These are phyloP conservation scores for Kobus ellipsiprymnus DNA, from an alignment of 2,113 vertebrate species.

Conservation along the genomic window DNA sequence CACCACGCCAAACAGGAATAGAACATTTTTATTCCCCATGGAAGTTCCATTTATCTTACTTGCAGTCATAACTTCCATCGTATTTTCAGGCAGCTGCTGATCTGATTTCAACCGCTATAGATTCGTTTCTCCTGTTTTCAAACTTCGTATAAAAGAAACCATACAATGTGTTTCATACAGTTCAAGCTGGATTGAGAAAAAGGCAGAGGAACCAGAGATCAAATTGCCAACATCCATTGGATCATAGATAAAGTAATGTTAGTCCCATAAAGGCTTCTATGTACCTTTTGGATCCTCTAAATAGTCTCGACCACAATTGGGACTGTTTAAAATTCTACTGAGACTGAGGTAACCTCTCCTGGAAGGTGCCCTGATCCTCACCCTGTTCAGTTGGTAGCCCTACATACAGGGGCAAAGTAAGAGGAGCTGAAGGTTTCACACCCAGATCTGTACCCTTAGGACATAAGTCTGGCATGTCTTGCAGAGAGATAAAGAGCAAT, in stretches of 20 bases:
- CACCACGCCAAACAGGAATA: background rate
- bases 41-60: background rate
- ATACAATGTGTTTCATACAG: background rate
- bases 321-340: background rate
- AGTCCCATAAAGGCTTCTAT: background rate
- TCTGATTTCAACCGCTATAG: background rate
- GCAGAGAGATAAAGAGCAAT: background rate
- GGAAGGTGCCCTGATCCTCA: background rate
- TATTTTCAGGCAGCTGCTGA: background rate
- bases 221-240: background rate
- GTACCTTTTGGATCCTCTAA: background rate
- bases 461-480: background rate
- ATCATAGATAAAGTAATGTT: background rate
- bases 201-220: background rate
- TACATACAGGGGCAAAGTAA: background rate
- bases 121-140: background rate
- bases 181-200: background rate
- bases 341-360: background rate
- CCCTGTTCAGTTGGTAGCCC: background rate
- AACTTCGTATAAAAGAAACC: background rate
- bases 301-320: background rate
- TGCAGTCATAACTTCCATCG: background rate
- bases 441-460: background rate
- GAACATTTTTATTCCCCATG: background rate
- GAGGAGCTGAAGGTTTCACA: background rate